Base-by-base conservation (phyloP, 2,113 vertebrate species). In the Tauraco erythrolophus region DNA sequence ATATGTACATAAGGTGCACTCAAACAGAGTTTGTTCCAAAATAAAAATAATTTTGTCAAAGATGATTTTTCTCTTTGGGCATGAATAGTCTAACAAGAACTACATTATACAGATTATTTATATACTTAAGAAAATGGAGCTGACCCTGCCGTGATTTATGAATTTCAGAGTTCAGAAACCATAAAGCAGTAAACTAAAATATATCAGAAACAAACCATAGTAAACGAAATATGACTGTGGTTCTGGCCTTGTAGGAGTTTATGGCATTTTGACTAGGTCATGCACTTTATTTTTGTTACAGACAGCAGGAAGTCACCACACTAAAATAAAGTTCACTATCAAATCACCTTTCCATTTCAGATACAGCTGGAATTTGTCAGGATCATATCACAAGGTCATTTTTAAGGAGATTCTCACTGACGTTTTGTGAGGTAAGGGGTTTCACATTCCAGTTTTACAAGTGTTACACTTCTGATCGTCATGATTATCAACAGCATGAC, bases 381-480 rank as follows among this genome's bases (percentile, higher is more conserved):
- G 91, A 92, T 94, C 68, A 61, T 89, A 94, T 89, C 86, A 60
- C 88, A 69, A 79, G 89, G 84, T 92, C 81, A 80, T 82, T 94
- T 92, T 91, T 72, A 88, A 95, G 94, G 91, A 94, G 84, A 91
- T 87, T 94, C 77, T 94, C 24, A 33, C 65, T 88, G 89, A 64
- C 54, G 69, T 84, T 83, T 83, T 92, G 74, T 88, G 92, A 97
- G 92, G 91, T 95, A 97, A 95, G 53, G 88, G 81, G 94, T 88
- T 95, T 95, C 81, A 89, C 89, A 81, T 88, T 91, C 74, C 72
- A 69, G 53, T 68, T 92, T 89, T 94, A 79, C 58, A 91, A 87
- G 83, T 78, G 88, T 89, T 94, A 78, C 43, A 23, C 41, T 89
- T 94, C 69, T 84, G 71, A 78, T 94, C 10, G 0, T 88, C 53